Percentiles rank a stretch among this genome's conserved stretches.
phyloP scores from a whole-genome alignment of 2,888 invertebrate genomes.

The Caenorhabditis plicata region DNA sequence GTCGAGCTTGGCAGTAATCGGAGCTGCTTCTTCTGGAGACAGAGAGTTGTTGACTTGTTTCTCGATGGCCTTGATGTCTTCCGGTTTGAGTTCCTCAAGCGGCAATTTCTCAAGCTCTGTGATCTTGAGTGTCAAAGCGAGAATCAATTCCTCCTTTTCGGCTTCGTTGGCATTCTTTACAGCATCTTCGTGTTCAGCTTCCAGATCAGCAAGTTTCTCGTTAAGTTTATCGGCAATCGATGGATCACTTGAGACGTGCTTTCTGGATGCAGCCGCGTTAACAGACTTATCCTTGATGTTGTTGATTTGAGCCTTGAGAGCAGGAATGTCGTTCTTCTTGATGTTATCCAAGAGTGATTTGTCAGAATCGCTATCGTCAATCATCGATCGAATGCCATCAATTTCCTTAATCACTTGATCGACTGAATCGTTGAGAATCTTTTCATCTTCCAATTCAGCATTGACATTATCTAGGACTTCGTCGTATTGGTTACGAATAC shows the following conservation, averaged over 20 bases:
- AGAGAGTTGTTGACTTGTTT: slow-evolving; percentile 12
- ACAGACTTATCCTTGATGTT: slow-evolving; percentile 23
- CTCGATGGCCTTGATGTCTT: slow-evolving; percentile 5
- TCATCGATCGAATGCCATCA: slow-evolving; percentile 1
- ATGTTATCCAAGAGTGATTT: slow-evolving; percentile 14
- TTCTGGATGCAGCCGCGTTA: slow-evolving; percentile 21
- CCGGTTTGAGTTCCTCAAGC: slow-evolving; percentile 7
- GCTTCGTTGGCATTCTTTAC: slow-evolving; percentile 13
- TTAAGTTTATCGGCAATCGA: slow-evolving; percentile 19
- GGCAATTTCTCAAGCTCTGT: slow-evolving; percentile 15
- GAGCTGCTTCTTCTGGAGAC: slow-evolving; percentile 4
- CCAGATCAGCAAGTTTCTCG: slow-evolving; percentile 23
- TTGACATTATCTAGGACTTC: neutral
- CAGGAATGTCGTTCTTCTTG: slow-evolving; percentile 21
- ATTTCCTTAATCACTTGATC: slow-evolving; percentile 3
- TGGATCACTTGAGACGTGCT: slow-evolving; percentile 26
- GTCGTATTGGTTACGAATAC: slow-evolving; percentile 1
- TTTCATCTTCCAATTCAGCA: neutral
- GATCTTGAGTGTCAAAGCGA: slow-evolving; percentile 15
- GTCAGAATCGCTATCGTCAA: slow-evolving; percentile 6
- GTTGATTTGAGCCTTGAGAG: slow-evolving; percentile 33
- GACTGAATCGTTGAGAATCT: neutral
- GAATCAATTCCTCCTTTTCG: slow-evolving; percentile 19
- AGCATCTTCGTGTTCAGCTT: slow-evolving; percentile 9
- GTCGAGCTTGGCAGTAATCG: neutral